Percentiles rank a stretch among this genome's conserved stretches.
Evolutionary conservation across 2,888 invertebrate genomes (phyloP).

Genomic region (Chrysomela aeneicollis): DNA sequence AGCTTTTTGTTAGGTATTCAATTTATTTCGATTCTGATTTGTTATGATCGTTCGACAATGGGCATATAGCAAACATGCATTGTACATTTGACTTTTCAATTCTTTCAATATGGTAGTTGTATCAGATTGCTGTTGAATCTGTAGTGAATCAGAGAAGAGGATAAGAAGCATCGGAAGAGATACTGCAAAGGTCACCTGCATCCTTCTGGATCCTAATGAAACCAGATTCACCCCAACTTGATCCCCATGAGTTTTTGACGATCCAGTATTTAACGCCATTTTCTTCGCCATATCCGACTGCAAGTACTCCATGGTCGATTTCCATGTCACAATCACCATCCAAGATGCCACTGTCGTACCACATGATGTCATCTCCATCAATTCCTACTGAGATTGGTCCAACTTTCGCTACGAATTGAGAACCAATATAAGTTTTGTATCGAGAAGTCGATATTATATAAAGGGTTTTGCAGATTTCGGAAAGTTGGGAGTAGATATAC

Average conservation of each 20-base stretch:
- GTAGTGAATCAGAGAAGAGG: neutral
- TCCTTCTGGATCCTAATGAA: neutral
- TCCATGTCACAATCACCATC: neutral
- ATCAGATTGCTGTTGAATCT: neutral
- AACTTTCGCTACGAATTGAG: neutral
- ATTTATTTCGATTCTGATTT: too few species aligned
- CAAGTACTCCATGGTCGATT: slow-evolving; percentile 3
- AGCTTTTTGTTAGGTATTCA: too few species aligned
- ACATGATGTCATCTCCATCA: neutral
- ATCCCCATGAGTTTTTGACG: slow-evolving; percentile 12
- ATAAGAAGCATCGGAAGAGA: neutral
- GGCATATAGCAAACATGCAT: too few species aligned
- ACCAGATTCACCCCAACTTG: neutral
- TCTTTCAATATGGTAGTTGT: neutral
- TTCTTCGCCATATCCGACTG: neutral
- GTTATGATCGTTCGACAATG: too few species aligned
- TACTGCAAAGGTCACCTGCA: neutral
- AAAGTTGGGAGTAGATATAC: too few species aligned
- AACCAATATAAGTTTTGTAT: too few species aligned
- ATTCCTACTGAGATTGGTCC: neutral
- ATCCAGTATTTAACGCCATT: neutral
- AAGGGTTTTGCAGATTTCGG: too few species aligned
- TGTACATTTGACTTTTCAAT: too few species aligned
- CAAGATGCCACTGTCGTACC: neutral
- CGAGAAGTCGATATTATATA: too few species aligned